phyloP scores from a whole-genome alignment of 2,888 invertebrate species.

The Drosophila kanekoi region DNA sequence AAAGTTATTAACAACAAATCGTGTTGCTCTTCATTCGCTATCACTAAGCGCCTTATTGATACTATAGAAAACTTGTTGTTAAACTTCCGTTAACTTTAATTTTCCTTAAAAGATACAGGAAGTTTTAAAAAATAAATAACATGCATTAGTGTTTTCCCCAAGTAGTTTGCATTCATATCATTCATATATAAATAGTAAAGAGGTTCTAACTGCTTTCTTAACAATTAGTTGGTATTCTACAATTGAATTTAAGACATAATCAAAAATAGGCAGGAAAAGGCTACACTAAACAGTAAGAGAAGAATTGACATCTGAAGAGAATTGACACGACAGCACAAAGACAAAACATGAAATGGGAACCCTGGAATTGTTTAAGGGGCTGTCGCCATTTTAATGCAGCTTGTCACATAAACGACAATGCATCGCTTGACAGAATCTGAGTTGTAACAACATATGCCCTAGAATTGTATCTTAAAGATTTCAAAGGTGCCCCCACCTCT shows the following conservation, averaged over 20 bases:
- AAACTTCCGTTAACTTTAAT: too few species aligned
- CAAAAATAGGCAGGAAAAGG: neutral
- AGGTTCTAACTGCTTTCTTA: neutral
- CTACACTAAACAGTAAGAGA: neutral
- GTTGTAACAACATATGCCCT: slow-evolving; percentile 38
- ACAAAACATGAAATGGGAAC: neutral
- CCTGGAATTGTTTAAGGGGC: slow-evolving; percentile 28
- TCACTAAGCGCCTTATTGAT: too few species aligned
- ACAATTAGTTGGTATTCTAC: slow-evolving; percentile 15
- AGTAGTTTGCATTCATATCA: too few species aligned
- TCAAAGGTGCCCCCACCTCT: slow-evolving; percentile 29
- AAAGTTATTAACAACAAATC: too few species aligned
- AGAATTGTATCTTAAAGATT: slow-evolving; percentile 19
- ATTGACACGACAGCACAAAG: neutral
- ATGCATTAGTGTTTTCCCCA: too few species aligned
- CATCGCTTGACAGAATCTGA: neutral
- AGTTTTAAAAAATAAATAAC: too few species aligned
- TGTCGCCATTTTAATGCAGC: slow-evolving; percentile 50
- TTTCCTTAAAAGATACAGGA: too few species aligned
- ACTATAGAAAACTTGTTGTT: too few species aligned
- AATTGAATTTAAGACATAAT: neutral
- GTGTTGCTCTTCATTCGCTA: too few species aligned
- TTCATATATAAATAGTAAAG: too few species aligned
- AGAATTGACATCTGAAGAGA: slow-evolving; percentile 8
- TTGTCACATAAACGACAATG: slow-evolving; percentile 20